Percentiles rank a stretch among this genome's conserved stretches.
Evolutionary conservation across 2,888 invertebrate species (phyloP).

Genomic region (Mystacides longicornis): DNA sequence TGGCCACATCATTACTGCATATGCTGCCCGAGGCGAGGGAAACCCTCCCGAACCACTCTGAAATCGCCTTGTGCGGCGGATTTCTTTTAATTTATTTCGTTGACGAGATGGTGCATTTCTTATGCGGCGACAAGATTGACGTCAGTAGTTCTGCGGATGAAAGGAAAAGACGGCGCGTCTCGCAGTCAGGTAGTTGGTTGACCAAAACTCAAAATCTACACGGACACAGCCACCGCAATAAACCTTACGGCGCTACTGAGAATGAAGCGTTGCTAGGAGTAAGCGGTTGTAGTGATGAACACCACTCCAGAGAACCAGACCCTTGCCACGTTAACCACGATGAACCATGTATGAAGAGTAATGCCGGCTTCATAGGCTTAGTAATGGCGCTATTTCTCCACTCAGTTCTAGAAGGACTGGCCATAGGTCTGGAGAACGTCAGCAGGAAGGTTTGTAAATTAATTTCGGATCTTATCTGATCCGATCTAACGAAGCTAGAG

Average conservation of each 20-base stretch:
- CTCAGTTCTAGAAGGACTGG: constrained; percentile 71
- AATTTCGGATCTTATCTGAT: background rate
- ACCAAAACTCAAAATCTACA: constrained; percentile 6
- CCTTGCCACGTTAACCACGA: constrained; percentile 60
- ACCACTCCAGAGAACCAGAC: constrained; percentile 32
- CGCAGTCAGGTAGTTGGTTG: background rate
- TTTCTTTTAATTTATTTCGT: constrained; percentile 66
- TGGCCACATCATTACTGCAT: constrained; percentile 70
- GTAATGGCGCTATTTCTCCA: constrained; percentile 70
- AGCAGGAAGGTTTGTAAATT: constrained; percentile 48
- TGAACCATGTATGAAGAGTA: constrained; percentile 55
- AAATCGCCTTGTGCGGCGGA: constrained; percentile 59
- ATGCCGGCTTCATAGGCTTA: constrained; percentile 58
- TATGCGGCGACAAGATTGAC: constrained; percentile 40
- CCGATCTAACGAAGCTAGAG: no score
- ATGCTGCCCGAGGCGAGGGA: constrained; percentile 74
- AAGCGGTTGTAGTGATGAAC: constrained; percentile 5
- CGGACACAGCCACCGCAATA: constrained; percentile 10
- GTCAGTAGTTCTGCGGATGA: background rate
- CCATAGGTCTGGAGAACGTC: constrained; percentile 67
- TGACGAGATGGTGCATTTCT: constrained; percentile 64
- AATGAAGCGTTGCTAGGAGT: constrained; percentile 26
- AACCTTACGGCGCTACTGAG: constrained; percentile 23
- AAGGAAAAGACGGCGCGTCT: background rate
- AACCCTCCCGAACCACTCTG: constrained; percentile 51